Conservation (phyloP, 23 tunicate species). For the Halocynthia aurantium region DNA sequence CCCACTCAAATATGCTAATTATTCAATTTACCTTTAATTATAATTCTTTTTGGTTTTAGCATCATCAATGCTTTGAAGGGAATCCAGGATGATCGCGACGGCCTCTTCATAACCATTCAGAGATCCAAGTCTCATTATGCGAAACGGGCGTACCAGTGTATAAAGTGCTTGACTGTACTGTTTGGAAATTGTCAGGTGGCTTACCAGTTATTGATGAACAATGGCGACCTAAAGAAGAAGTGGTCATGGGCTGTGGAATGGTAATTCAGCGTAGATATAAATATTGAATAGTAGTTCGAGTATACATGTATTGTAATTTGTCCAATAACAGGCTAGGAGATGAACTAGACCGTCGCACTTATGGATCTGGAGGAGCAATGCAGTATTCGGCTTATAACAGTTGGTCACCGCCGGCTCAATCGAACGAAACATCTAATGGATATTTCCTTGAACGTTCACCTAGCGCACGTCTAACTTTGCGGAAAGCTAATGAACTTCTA, state of each 20-base stretch:
- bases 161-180: constrained; percentile 16
- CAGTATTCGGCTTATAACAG: constrained; percentile 19
- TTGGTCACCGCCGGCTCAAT: constrained; percentile 31
- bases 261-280: not conserved
- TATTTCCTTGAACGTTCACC: constrained; percentile 25
- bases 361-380: constrained; percentile 23
- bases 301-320: not conserved
- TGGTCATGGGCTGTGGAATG: constrained; percentile 30
- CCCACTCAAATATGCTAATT: no score
- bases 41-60: not conserved
- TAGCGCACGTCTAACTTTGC: constrained; percentile 21
- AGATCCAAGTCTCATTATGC: constrained; percentile 23
- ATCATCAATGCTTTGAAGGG: constrained; percentile 28
- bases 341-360: constrained; percentile 22
- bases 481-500: constrained; percentile 15
- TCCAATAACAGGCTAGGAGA: not conserved
- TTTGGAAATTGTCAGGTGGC: constrained; percentile 22
- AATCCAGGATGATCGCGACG: constrained; percentile 12
- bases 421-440: constrained; percentile 22
- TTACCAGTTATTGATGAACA: constrained; percentile 10
- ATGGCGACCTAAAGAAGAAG: constrained; percentile 23
- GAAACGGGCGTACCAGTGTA: constrained; percentile 16
- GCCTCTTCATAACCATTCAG: constrained; percentile 16
- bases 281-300: not conserved
- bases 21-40: no score